Conservation (phyloP, 2,888 invertebrate species). For the Tipula confusa region DNA sequence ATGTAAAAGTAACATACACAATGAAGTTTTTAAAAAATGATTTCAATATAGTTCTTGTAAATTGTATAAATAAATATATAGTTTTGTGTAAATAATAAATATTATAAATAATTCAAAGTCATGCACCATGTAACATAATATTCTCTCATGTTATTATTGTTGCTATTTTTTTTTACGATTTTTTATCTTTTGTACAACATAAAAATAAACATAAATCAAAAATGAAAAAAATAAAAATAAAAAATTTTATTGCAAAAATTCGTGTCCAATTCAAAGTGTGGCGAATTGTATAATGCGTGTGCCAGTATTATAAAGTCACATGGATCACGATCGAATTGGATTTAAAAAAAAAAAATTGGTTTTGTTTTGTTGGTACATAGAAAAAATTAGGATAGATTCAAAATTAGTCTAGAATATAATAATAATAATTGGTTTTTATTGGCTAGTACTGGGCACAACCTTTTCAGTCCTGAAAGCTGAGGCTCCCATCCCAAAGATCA, state of each 20-base stretch:
- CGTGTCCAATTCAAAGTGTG: neutral
- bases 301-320: neutral
- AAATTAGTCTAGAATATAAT: neutral
- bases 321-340: neutral
- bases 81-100: neutral
- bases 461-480: no score
- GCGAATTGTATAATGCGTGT: slow-evolving; percentile 3
- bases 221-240: no score
- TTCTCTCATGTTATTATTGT: neutral
- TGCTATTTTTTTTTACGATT: no score
- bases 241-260: neutral
- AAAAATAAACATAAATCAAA: slow-evolving; percentile 20
- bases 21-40: neutral
- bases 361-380: no score
- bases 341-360: neutral
- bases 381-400: neutral
- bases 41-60: no score
- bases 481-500: neutral
- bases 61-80: neutral
- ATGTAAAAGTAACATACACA: neutral
- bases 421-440: no score
- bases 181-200: neutral
- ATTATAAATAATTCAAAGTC: neutral
- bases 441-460: no score
- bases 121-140: slow-evolving; percentile 3